A percentile compares a stretch with the other conserved stretches of the same genome.
Evolutionary conservation across 2,113 vertebrate species (phyloP).

Genomic region (Micronycteris hirsuta): DNA sequence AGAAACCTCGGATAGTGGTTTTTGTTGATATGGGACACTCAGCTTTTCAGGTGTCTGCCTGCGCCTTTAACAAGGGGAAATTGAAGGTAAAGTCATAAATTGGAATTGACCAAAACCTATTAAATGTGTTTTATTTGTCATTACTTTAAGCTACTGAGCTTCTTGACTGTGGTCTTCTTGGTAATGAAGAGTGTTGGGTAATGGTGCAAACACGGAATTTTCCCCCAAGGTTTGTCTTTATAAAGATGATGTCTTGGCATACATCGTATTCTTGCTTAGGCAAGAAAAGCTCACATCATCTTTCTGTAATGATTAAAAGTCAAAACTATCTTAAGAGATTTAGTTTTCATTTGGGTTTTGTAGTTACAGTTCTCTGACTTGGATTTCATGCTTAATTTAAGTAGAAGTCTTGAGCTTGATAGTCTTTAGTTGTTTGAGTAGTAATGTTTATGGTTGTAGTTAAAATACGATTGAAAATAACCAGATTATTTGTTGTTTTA

Average conservation of each 20-base stretch:
- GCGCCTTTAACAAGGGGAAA: conserved; percentile 87
- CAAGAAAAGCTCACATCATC: background rate
- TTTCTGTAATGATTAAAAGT: background rate
- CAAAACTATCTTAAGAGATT: background rate
- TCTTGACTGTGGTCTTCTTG: background rate
- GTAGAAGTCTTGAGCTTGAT: background rate
- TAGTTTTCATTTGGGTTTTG: conserved; percentile 1
- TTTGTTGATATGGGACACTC: conserved; percentile 89
- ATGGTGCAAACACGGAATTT: background rate
- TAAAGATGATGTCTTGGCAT: background rate
- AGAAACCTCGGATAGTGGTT: conserved; percentile 84
- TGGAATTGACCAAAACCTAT: background rate
- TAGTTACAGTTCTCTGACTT: background rate
- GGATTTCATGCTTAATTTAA: background rate
- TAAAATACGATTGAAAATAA: conserved; percentile 3
- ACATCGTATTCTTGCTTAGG: background rate
- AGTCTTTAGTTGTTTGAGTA: background rate
- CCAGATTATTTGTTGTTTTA: conserved; percentile 9
- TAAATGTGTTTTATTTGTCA: background rate
- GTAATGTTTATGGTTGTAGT: background rate
- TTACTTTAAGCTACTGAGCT: background rate
- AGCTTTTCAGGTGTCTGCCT: conserved; percentile 86
- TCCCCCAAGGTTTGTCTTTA: background rate
- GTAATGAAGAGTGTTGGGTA: background rate
- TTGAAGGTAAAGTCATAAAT: conserved; percentile 79